A percentile compares a stretch with the other conserved stretches of the same genome.
phyloP scores from a whole-genome alignment of 64 coral and sea anemone species.

The Anthopleura sola region DNA sequence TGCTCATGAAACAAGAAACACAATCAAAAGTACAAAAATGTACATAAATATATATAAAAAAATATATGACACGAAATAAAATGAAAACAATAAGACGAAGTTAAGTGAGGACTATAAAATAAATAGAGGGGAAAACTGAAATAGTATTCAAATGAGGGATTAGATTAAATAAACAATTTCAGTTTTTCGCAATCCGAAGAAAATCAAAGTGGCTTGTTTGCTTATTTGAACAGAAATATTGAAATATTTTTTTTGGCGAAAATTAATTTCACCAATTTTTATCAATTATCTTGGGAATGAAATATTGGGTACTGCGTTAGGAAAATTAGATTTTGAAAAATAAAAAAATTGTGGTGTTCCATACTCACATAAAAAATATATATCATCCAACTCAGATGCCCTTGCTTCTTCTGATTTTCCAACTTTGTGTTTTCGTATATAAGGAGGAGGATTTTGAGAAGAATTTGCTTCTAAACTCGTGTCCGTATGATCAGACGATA shows the following conservation, averaged over 20 bases:
- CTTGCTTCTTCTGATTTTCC: constrained; percentile 25
- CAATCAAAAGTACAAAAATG: neutral
- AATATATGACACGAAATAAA: neutral
- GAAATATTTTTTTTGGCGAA: neutral
- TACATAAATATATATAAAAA: neutral
- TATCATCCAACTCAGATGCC: constrained; percentile 53
- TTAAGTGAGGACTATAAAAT: neutral
- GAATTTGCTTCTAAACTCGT: constrained; percentile 37
- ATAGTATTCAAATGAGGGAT: neutral
- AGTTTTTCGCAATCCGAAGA: neutral
- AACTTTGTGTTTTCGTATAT: constrained; percentile 40
- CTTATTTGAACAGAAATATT: neutral
- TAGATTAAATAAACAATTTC: neutral
- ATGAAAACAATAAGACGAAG: neutral
- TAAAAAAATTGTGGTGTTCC: neutral
- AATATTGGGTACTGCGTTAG: neutral
- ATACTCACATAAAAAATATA: constrained; percentile 71
- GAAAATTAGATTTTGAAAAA: neutral
- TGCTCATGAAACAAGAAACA: no score
- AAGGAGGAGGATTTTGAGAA: constrained; percentile 33
- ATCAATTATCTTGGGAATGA: neutral
- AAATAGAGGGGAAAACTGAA: neutral
- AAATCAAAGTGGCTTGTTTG: neutral
- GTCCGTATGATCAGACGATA: neutral
- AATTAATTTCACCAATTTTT: constrained; percentile 1